These are phyloP conservation scores for Mus minutoides DNA, from an alignment of 2,797 vertebrate genomes.

Conservation along the genomic window DNA sequence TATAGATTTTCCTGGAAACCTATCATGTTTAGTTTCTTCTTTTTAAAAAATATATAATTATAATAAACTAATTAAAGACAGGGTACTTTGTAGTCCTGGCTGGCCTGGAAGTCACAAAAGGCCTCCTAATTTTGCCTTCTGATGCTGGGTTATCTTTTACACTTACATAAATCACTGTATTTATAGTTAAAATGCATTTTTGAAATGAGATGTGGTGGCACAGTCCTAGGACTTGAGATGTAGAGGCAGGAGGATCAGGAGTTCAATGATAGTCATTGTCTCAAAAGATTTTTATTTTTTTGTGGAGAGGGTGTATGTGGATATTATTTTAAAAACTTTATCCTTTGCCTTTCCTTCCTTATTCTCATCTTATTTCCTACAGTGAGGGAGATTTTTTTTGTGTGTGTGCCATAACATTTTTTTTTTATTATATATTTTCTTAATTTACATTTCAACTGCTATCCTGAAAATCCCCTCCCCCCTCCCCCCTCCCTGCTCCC, in stretches of 20 bases:
- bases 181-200: background rate
- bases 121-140: background rate
- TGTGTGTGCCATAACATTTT: too few relatives aligned
- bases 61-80: background rate
- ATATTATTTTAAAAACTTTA: background rate
- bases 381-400: background rate
- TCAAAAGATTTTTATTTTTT: background rate
- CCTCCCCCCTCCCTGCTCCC: too few relatives aligned
- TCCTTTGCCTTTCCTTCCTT: background rate
- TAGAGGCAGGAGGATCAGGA: background rate
- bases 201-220: background rate
- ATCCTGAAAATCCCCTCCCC: too few relatives aligned
- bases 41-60: background rate
- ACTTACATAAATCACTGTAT: background rate
- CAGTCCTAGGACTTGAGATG: background rate
- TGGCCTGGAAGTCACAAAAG: background rate
- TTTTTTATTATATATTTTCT: too few relatives aligned
- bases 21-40: background rate
- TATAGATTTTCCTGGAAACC: constrained; percentile 24
- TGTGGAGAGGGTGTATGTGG: background rate
- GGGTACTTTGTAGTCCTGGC: background rate
- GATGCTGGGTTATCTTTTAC: constrained; percentile 2
- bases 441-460: too few relatives aligned
- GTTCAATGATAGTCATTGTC: background rate
- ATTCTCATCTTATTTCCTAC: background rate